Base-by-base conservation (phyloP, 2,797 vertebrate genomes). In the Liparis tanakae region DNA sequence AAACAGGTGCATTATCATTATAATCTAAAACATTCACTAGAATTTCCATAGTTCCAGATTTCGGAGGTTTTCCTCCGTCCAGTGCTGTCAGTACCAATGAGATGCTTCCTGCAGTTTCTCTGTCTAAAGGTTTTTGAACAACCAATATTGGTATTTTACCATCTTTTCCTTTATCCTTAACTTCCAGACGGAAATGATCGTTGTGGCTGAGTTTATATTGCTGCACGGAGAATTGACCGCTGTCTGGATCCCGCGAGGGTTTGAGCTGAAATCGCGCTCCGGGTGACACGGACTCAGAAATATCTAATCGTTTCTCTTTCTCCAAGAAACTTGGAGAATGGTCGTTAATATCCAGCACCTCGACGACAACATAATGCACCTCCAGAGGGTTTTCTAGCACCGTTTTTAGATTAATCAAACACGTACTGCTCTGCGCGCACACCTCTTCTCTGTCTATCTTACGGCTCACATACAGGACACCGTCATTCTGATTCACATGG, bases 371-470 rank as follows among this genome's bases (percentile, higher is more conserved):
- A 0, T 94, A 94, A n/a, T 94, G 94, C 0, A 95, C 79, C 65
- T 92, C 93, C 22, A 95, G 77, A 0, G 94, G 94, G 7, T 91
- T 70, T 51, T 95, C 92, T 8, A 95, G 76, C 7, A 92, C 87
- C 0, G 93, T 94, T 67, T 95, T 94, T 10, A 95, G 44, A 56
- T 90, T 88, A 1, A 95, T 83, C 9, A 85, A 62, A 53, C 94
- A 95, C 30, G 78, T 64, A 54, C 2, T 10, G 9, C 60, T 93
- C 14, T 73, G 81, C 1, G 78, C 84, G 58, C 94, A 95, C 58
- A 94, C 83, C 62, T 68, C 88, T 60, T 95, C 94, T 25, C 94
- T 87, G 78, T 95, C 94, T 25, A 95, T 90, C 30, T 88, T 89
- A 10, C 87, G 67, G 53, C 83, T 87, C 58, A 94, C 93, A 72